Evolutionary conservation across 2,888 invertebrate genomes (phyloP), one percentile per base, ranked within the genome.

Genomic region (Xanthia togata): DNA sequence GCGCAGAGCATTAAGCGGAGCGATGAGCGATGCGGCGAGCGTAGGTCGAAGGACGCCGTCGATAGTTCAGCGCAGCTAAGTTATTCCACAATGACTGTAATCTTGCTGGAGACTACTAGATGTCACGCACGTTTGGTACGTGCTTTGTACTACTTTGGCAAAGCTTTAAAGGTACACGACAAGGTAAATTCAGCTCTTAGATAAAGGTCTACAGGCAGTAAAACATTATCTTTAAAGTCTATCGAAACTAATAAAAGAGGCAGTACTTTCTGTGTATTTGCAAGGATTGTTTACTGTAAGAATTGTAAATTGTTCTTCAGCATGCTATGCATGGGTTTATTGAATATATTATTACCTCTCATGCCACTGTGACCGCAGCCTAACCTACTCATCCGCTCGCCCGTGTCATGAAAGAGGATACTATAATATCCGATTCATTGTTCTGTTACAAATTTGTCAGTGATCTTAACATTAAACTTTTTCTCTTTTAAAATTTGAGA

Each of bases 391-490:
- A 95, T 95, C 95, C 95, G 95, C 93, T 95, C 92, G 94, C 93
- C 94, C 94, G 94, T 94, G 94, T 95, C 96, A 94, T 94, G 96
- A 95, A 96, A 96, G 93, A 90, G 91, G 96, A 96, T 96, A 96
- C 96, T 95, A 95, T 96, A 95, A 96, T 96, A 95, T 96, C 96
- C 95, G 94, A 96, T 94, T 96, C 96, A 96, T 96, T 96, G 96
- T 96, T 96, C 96, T 96, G 96, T 96, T 96, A 96, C 96, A 96
- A 96, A 96, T 96, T 96, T 96, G 96, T 96, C 96, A 96, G 96
- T 95, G 96, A 96, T 96, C 96, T 96, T 96, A 93, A 96, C 95
- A 96, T 95, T 94, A 94, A 95, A 95, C 94, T 95, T 96, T 96
- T 96, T 95, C 92, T 92, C 93, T 93, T 95, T 94, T 94, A 93